Conservation (phyloP, 1,140 invertebrate genomes). For the Sarcophaga bullata region DNA sequence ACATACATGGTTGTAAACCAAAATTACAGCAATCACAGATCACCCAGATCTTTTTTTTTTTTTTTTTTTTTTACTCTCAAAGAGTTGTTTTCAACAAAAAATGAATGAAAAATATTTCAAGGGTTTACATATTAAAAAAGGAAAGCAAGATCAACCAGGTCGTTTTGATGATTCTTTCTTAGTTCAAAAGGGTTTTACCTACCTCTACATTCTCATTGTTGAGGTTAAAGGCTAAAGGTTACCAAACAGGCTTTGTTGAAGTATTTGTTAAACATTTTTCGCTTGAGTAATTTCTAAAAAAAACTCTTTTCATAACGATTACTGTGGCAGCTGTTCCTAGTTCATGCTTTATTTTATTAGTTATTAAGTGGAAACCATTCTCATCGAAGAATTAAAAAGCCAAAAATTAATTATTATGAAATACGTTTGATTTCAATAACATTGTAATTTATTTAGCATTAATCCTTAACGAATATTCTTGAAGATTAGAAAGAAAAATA, state of each 20-base stretch:
- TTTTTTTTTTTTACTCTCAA: conserved; percentile 12
- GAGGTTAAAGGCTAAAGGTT: conserved; percentile 11
- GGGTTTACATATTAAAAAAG: too few species aligned
- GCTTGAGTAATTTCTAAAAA: background rate
- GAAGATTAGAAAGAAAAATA: background rate
- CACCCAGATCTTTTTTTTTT: too few species aligned
- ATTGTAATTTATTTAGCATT: conserved; percentile 28
- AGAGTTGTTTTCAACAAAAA: conserved; percentile 12
- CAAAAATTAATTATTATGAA: conserved; percentile 1
- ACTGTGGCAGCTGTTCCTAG: background rate
- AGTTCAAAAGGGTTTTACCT: too few species aligned
- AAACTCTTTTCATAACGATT: background rate
- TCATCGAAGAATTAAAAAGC: conserved; percentile 31
- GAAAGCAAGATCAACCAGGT: conserved; percentile 9
- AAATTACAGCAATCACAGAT: conserved; percentile 11
- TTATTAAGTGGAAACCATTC: background rate
- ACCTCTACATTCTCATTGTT: too few species aligned
- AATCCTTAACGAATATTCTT: conserved; percentile 1
- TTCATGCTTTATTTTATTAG: background rate
- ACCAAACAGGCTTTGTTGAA: background rate
- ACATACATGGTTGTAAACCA: background rate
- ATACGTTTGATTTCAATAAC: background rate
- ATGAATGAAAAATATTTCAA: conserved; percentile 1
- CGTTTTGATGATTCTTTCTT: background rate
- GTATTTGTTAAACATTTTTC: background rate